Evolutionary conservation across 2,113 vertebrate genomes (phyloP).

Genomic region (Lethenteron camtschaticum): DNA sequence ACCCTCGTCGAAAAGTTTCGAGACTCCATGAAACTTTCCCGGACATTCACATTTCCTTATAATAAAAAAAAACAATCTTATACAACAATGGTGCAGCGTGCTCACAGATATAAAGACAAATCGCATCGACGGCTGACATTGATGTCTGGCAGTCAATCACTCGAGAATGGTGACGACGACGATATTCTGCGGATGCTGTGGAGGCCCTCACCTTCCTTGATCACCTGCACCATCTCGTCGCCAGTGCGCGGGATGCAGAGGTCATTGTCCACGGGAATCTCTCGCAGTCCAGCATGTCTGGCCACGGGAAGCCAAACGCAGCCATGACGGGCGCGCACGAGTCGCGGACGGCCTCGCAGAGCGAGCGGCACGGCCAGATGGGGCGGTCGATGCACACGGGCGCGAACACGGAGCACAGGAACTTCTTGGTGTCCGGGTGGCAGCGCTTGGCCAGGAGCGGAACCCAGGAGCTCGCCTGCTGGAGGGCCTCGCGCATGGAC

Average conservation of each 20-base stretch:
- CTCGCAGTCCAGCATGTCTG: slow-evolving; percentile 72
- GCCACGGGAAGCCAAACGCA: slow-evolving; percentile 90
- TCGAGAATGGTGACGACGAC: background rate
- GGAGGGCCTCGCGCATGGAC: slow-evolving; percentile 74
- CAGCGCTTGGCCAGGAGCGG: slow-evolving; percentile 87
- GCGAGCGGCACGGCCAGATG: slow-evolving; percentile 75
- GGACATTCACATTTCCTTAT: background rate
- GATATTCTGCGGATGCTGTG: background rate
- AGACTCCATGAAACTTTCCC: background rate
- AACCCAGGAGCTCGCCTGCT: slow-evolving; percentile 88
- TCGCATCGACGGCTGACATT: background rate
- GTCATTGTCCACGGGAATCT: slow-evolving; percentile 75
- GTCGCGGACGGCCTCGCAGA: slow-evolving; percentile 61
- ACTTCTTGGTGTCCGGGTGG: slow-evolving; percentile 83
- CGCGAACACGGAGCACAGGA: slow-evolving; percentile 88
- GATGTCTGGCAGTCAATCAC: background rate
- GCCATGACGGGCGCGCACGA: slow-evolving; percentile 89
- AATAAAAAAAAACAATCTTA: background rate
- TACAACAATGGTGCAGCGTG: background rate
- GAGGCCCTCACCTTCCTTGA: slow-evolving; percentile 42
- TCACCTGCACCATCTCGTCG: slow-evolving; percentile 40
- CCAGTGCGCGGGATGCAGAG: slow-evolving; percentile 59
- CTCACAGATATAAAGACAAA: background rate
- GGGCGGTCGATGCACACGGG: slow-evolving; percentile 75
- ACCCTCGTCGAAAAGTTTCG: background rate